A percentile compares a stretch with the other conserved stretches of the same genome.
These are phyloP conservation scores for Drosophila mercatorum DNA, from an alignment of 2,888 invertebrate species.

Conservation along the genomic window DNA sequence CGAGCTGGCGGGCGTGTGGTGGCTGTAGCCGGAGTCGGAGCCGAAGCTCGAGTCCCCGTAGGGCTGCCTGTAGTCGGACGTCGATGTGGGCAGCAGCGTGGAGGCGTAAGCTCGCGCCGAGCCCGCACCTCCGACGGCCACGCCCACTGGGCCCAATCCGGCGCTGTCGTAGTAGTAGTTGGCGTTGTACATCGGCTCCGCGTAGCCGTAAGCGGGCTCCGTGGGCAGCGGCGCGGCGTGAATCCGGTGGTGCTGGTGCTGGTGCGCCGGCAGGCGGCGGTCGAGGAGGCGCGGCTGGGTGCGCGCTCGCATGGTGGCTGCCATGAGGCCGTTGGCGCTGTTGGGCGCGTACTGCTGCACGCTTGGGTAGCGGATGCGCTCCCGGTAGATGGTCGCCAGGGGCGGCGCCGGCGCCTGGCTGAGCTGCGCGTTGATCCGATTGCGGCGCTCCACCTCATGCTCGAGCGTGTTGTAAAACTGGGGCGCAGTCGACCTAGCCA, in stretches of 20 bases:
- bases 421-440: slow-evolving; percentile 83
- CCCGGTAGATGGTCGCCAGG: slow-evolving; percentile 83
- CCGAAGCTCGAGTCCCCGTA: slow-evolving; percentile 90
- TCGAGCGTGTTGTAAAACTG: slow-evolving; percentile 83
- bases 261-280: slow-evolving; percentile 73
- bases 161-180: slow-evolving; percentile 90
- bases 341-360: slow-evolving; percentile 78
- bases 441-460: slow-evolving; percentile 83
- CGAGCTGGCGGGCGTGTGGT: slow-evolving; percentile 85
- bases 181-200: slow-evolving; percentile 91
- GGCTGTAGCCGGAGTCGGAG: slow-evolving; percentile 94
- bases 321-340: slow-evolving; percentile 67
- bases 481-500: slow-evolving; percentile 67
- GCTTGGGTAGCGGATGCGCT: slow-evolving; percentile 80
- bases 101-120: slow-evolving; percentile 65
- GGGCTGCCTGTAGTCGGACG: slow-evolving; percentile 71
- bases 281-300: slow-evolving; percentile 83
- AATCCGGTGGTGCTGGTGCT: slow-evolving; percentile 78
- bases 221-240: slow-evolving; percentile 73
- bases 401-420: slow-evolving; percentile 70
- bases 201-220: slow-evolving; percentile 85
- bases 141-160: slow-evolving; percentile 72
- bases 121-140: slow-evolving; percentile 26
- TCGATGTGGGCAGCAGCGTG: slow-evolving; percentile 47
- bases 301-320: slow-evolving; percentile 77